Evolutionary conservation across 2,888 invertebrate species (phyloP).

Genomic region (Torymus auratus): DNA sequence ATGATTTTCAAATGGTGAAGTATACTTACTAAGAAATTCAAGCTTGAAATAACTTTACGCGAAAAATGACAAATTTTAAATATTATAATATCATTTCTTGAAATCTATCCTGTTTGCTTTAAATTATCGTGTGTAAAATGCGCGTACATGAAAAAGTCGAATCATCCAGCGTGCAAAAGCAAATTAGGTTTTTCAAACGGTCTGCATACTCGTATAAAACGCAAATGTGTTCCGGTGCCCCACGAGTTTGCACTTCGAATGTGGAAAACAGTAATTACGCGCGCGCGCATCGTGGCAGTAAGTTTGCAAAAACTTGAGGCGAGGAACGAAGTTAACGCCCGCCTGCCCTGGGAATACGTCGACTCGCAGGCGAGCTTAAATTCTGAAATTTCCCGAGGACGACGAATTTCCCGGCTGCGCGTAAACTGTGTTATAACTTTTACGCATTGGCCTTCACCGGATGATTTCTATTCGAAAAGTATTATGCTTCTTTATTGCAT

Average conservation of each 20-base stretch:
- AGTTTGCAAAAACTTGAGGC: conserved; percentile 36
- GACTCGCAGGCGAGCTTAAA: conserved; percentile 16
- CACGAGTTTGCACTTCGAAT: conserved; percentile 15
- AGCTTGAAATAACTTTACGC: too few relatives aligned
- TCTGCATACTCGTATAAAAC: neutral
- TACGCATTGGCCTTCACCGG: conserved; percentile 19
- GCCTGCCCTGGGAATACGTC: conserved; percentile 12
- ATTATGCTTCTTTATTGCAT: conserved; percentile 15
- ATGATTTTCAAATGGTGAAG: too few relatives aligned
- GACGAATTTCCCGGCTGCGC: conserved; percentile 26
- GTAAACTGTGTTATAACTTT: conserved; percentile 42
- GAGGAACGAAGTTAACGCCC: conserved; percentile 18
- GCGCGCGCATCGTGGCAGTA: neutral
- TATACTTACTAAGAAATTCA: too few relatives aligned
- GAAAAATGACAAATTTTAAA: too few relatives aligned
- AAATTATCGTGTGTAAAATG: too few relatives aligned
- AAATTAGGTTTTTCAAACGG: neutral
- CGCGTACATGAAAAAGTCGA: neutral
- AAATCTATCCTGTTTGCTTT: too few relatives aligned
- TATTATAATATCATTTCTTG: too few relatives aligned
- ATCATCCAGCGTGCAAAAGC: neutral
- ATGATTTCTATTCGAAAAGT: conserved; percentile 42
- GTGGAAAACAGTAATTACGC: conserved; percentile 32
- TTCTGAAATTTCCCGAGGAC: conserved; percentile 40
- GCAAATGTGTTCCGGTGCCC: too few relatives aligned